Conservation (phyloP, 2,113 vertebrate genomes). For the Lynx canadensis region DNA sequence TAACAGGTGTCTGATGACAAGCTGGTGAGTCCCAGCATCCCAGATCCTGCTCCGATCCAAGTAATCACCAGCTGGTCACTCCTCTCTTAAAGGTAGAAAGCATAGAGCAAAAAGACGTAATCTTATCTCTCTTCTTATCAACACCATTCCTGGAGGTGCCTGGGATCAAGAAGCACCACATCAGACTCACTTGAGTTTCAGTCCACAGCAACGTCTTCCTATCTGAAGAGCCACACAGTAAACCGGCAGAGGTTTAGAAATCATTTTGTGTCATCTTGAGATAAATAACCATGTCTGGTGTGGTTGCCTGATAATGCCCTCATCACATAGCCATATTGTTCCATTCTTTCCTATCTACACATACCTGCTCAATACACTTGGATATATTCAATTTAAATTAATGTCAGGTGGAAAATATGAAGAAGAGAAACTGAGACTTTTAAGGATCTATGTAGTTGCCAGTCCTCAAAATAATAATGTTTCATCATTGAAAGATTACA, state of each 20-base stretch:
- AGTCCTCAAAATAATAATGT: not conserved
- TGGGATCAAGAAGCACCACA: not conserved
- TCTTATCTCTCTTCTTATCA: not conserved
- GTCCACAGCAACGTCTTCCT: not conserved
- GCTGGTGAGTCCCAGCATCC: not conserved
- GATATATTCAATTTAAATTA: not conserved
- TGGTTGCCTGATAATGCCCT: not conserved
- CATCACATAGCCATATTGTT: not conserved
- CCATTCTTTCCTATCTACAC: not conserved
- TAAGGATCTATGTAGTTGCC: not conserved
- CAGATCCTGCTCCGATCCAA: no score
- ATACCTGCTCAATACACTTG: not conserved
- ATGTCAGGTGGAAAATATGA: not conserved
- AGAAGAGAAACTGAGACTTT: not conserved
- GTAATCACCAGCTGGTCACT: not conserved
- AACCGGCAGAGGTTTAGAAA: not conserved
- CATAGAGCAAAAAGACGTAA: not conserved
- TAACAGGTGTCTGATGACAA: not conserved
- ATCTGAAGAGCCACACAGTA: not conserved
- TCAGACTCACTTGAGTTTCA: not conserved
- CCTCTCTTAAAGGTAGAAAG: not conserved
- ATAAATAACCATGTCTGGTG: not conserved
- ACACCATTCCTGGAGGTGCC: not conserved
- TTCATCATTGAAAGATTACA: not conserved
- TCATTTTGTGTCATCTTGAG: not conserved